Conservation (phyloP, 2,888 invertebrate genomes). For the Microdon myrmicae region DNA sequence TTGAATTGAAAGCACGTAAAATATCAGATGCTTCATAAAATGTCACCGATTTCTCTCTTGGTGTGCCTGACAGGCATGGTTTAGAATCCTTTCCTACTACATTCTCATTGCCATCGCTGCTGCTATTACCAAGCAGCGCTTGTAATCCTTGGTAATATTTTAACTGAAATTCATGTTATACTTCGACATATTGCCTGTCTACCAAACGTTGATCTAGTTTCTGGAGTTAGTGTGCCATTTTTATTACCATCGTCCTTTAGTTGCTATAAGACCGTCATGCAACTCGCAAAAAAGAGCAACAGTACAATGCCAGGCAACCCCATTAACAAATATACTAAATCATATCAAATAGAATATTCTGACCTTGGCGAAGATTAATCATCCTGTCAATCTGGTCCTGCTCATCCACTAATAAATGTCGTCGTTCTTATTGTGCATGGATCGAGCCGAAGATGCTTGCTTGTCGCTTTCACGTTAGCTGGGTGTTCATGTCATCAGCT, state of each 20-base stretch:
- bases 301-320: constrained; percentile 25
- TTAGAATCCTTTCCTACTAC: constrained; percentile 2
- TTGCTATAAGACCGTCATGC: not conserved
- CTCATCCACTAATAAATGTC: constrained; percentile 51
- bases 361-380: constrained; percentile 47
- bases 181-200: constrained; percentile 44
- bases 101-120: not conserved
- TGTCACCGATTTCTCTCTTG: constrained; percentile 45
- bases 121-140: constrained; percentile 22
- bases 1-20: constrained; percentile 42
- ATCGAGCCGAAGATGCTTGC: constrained; percentile 13
- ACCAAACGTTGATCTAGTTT: constrained; percentile 36
- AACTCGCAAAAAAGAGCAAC: not conserved
- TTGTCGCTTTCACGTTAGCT: constrained; percentile 13
- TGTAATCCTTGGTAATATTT: constrained; percentile 31
- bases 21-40: constrained; percentile 50
- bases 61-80: constrained; percentile 22
- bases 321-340: constrained; percentile 45
- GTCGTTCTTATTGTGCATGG: constrained; percentile 36
- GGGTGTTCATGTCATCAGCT: constrained; percentile 37
- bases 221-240: not conserved
- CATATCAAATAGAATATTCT: constrained; percentile 51
- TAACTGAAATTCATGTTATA: constrained; percentile 31
- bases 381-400: constrained; percentile 50
- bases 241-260: not conserved